Conservation (phyloP, 2,797 vertebrate species). For the Dicrostonyx torquatus region DNA sequence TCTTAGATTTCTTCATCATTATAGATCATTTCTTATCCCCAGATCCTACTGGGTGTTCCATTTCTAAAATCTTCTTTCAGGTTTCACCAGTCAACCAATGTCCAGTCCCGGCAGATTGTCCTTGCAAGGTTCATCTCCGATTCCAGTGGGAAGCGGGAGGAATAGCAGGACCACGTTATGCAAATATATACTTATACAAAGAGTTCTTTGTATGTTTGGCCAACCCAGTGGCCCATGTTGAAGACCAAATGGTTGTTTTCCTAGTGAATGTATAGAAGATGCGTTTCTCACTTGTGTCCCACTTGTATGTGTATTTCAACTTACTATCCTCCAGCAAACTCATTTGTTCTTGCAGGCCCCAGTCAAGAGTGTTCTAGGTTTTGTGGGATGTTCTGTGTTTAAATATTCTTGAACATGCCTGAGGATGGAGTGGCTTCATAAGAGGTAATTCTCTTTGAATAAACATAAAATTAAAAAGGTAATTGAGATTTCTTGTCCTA, state of each 20-base stretch:
- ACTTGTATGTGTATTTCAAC: not conserved
- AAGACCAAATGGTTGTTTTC: not conserved
- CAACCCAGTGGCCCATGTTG: not conserved
- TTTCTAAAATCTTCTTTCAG: not conserved
- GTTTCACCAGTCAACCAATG: not conserved
- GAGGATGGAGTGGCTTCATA: conserved; percentile 14
- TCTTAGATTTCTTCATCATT: not conserved
- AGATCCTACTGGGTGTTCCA: not conserved
- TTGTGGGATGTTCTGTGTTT: not conserved
- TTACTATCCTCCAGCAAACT: not conserved
- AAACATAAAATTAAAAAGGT: conserved; percentile 10
- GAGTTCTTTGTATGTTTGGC: not conserved
- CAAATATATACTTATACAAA: not conserved
- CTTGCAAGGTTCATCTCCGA: not conserved
- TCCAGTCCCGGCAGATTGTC: not conserved
- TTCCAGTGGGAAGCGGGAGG: not conserved
- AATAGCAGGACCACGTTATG: not conserved
- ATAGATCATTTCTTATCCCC: not conserved
- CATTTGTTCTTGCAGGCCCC: not conserved
- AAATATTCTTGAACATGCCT: conserved; percentile 34
- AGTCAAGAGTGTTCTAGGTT: conserved; percentile 23
- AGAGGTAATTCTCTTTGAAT: conserved; percentile 42
- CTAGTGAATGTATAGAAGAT: not conserved
- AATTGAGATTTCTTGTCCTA: not conserved
- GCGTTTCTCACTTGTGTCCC: not conserved